Base-by-base conservation (phyloP, 2,888 invertebrate genomes). In the Clusia tigrina region DNA sequence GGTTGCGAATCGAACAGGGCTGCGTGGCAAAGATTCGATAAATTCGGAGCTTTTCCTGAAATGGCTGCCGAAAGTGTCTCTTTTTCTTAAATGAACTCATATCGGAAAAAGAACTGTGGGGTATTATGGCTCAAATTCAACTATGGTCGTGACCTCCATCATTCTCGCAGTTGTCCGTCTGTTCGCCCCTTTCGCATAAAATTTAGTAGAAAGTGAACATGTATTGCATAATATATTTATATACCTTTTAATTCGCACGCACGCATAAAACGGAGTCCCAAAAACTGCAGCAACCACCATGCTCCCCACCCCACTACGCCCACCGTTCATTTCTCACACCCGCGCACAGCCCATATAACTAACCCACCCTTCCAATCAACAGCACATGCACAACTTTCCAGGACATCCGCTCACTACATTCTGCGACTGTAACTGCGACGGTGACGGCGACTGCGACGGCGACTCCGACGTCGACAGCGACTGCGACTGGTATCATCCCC, bases 381-480 rank as follows among this genome's bases (percentile, higher is more conserved):
- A 26, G n/a, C n/a, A 54, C 54, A 25, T 17, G 25, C 2, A 54
- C 24, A 54, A 54, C 32, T 26, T 54, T 54, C 54, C 54, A 25
- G 25, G 25, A 25, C 54, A 15, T 24, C 2, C 23, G 22, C 5
- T 12, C 3, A 52, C 52, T 5, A 10, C 42, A 42, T 10, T 15
- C 42, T 42, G n/a, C 22, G 48, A 48, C 22, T 18, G 22, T 48
- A 6, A 42, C 42, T 42, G n/a, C 22, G 48, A 48, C 22, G 2
- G 22, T 48, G 18, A 20, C 42, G 10, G 42, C 12, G 32, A 32
- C 32, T 32, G 32, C 12, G 32, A n/a, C n/a, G n/a, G n/a, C n/a
- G n/a, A n/a, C n/a, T n/a, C n/a, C n/a, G n/a, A n/a, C n/a, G n/a
- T n/a, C 12, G 32, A 9, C 32, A 9, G 32, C 12, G 42, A n/a